Percentiles rank a stretch among this genome's conserved stretches.
phyloP scores from a whole-genome alignment of 2,797 vertebrate species.

The Cyclura pinguis region DNA sequence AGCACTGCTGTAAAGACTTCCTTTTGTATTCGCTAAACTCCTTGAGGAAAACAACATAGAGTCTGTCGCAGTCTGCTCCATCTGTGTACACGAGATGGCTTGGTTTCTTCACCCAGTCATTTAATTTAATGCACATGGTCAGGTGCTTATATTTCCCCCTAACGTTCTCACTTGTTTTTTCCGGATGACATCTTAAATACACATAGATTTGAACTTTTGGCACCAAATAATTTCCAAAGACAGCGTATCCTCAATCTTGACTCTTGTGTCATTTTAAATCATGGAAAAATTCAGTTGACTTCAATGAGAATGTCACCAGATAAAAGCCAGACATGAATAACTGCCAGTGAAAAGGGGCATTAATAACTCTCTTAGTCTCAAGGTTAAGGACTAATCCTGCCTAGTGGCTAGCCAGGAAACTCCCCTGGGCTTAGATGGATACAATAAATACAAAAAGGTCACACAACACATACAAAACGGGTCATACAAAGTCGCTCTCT shows the following conservation, averaged over 20 bases:
- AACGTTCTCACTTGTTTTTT: not conserved
- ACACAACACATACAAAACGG: not conserved
- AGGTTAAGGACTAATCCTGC: not conserved
- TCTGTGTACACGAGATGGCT: not conserved
- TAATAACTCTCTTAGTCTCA: fast-evolving
- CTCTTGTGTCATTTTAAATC: not conserved
- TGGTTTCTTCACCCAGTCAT: not conserved
- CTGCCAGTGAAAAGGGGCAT: not conserved
- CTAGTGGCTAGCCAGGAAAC: fast-evolving
- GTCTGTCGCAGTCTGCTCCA: not conserved
- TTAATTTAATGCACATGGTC: constrained; percentile 11
- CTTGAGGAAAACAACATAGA: not conserved
- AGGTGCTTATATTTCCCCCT: not conserved
- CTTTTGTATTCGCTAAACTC: constrained; percentile 36
- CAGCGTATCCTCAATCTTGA: not conserved
- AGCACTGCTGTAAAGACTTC: constrained; percentile 30
- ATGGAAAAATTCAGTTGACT: not conserved
- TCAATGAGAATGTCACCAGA: not conserved
- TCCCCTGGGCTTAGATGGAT: fast-evolving
- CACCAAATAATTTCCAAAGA: not conserved
- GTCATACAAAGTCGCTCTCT: not conserved
- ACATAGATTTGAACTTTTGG: not conserved
- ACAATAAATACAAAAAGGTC: fast-evolving
- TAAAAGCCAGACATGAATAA: not conserved
- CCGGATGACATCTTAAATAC: not conserved